A percentile compares a stretch with the other conserved stretches of the same genome.
Conservation (phyloP, 2,113 vertebrate genomes). For the Cairina moschata region DNA sequence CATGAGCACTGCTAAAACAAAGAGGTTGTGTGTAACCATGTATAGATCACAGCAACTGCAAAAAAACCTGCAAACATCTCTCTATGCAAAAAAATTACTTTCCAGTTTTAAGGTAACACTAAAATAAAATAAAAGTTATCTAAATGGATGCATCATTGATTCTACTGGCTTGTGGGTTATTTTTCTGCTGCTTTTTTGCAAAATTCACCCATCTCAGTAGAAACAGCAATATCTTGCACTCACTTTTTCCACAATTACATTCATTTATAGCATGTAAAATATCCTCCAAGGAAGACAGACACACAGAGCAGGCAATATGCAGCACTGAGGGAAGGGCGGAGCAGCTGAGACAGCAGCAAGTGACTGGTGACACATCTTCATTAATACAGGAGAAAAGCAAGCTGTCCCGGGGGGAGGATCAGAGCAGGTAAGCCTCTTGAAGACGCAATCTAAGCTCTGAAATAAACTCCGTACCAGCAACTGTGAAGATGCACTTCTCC, state of each 20-base stretch:
- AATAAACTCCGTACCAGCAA: background rate
- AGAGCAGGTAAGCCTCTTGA: background rate
- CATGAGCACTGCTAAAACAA: background rate
- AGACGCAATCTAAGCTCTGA: background rate
- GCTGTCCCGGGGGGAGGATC: background rate
- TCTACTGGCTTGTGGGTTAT: background rate
- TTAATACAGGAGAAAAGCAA: background rate
- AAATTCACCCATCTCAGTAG: background rate
- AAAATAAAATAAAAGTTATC: background rate
- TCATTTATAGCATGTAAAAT: background rate
- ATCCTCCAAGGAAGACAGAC: background rate
- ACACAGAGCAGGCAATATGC: background rate
- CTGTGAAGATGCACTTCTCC: background rate
- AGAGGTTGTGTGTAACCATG: background rate
- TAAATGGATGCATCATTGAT: fast-evolving
- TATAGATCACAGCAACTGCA: background rate
- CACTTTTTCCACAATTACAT: background rate
- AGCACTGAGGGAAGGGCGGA: background rate
- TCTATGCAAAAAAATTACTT: background rate
- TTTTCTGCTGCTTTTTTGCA: background rate
- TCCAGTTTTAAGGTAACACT: background rate
- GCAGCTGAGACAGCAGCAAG: background rate
- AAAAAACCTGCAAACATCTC: background rate
- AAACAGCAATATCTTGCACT: background rate
- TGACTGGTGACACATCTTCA: background rate